These are phyloP conservation scores for Protobothrops flavoviridis DNA, from an alignment of 2,113 vertebrate species.

Conservation along the genomic window DNA sequence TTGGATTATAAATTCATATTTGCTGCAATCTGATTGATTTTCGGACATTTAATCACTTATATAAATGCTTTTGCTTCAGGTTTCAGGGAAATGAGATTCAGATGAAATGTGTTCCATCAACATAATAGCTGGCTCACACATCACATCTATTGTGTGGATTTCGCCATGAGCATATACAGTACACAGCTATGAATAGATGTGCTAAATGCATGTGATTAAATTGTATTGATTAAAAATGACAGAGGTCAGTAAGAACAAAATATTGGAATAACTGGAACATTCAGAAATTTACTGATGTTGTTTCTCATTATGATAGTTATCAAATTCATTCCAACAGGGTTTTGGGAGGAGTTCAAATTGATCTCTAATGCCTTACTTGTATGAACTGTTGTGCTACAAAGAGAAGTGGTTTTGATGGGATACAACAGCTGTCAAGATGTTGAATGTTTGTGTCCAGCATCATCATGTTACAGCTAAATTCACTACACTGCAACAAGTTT, in stretches of 20 bases:
- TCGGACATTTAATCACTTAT: neutral
- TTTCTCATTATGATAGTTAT: neutral
- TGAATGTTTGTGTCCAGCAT: neutral
- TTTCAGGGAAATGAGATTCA: constrained; percentile 14
- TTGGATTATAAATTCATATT: neutral
- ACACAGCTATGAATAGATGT: neutral
- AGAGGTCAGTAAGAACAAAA: constrained; percentile 4
- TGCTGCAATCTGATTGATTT: neutral
- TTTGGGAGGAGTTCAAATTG: neutral
- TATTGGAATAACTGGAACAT: neutral
- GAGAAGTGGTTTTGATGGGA: neutral
- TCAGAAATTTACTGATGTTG: neutral
- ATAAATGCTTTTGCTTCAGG: neutral
- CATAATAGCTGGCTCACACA: neutral
- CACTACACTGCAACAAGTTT: neutral
- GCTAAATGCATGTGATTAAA: neutral
- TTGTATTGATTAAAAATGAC: constrained; percentile 9
- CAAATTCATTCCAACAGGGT: neutral
- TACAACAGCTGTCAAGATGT: neutral
- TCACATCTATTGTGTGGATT: constrained; percentile 2
- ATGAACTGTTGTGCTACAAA: neutral
- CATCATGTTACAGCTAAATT: neutral
- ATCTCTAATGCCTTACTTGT: neutral
- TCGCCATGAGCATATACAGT: neutral
- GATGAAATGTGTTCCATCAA: constrained; percentile 1